Conservation (phyloP, 1,140 invertebrate species). For the Drosophila rhopaloa region DNA sequence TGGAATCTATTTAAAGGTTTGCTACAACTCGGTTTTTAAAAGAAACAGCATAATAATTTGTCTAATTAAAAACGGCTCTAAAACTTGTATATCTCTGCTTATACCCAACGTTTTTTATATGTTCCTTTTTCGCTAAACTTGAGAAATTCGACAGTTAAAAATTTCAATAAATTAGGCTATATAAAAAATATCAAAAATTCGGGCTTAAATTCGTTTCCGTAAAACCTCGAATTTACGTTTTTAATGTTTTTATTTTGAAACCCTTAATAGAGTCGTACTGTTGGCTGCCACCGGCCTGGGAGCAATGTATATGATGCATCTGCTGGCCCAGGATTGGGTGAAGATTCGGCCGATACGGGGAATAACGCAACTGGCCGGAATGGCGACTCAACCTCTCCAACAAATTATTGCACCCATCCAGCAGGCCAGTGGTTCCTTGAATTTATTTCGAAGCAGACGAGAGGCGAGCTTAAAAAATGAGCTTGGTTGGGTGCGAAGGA, state of each 20-base stretch:
- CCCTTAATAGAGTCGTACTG: slow-evolving; percentile 59
- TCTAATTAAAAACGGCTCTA: no score
- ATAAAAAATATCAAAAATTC: no score
- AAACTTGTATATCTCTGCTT: no score
- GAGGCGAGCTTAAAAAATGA: slow-evolving; percentile 7
- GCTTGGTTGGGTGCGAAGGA: slow-evolving; percentile 28
- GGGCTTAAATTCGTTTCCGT: no score
- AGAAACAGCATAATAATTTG: no score
- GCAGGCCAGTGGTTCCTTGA: slow-evolving; percentile 49
- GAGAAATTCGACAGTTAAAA: no score
- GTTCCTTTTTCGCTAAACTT: no score
- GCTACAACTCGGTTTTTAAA: no score
- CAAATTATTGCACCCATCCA: slow-evolving; percentile 39
- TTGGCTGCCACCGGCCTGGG: slow-evolving; percentile 84
- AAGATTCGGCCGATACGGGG: slow-evolving; percentile 80
- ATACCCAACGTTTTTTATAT: no score
- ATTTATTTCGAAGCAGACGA: slow-evolving; percentile 58
- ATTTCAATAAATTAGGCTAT: no score
- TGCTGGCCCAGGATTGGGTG: slow-evolving; percentile 85
- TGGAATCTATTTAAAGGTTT: no score
- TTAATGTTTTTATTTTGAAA: background rate
- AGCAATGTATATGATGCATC: slow-evolving; percentile 85
- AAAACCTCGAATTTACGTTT: background rate
- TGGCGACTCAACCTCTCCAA: slow-evolving; percentile 30
- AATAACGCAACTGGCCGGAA: slow-evolving; percentile 52